Percentiles rank a stretch among this genome's conserved stretches.
These are phyloP conservation scores for Amphimedon queenslandica DNA, from an alignment of 37 sponge, comb jelly and placozoan species.

Conservation along the genomic window DNA sequence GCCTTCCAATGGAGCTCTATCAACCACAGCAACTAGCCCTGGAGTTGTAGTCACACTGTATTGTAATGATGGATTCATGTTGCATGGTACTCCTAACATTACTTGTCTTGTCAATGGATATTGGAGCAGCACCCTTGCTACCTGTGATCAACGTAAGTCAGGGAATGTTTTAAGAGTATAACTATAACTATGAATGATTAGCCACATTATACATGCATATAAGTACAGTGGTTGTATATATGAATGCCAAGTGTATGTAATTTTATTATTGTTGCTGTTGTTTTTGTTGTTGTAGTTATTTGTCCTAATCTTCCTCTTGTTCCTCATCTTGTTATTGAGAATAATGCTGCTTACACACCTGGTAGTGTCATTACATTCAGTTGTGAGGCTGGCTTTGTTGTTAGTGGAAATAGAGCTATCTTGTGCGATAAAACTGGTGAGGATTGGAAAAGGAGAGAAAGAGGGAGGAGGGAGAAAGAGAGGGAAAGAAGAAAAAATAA, in stretches of 20 bases:
- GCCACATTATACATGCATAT: no score
- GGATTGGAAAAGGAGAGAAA: no score
- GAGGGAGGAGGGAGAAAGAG: no score
- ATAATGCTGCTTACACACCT: neutral
- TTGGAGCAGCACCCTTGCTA: slow-evolving; percentile 14
- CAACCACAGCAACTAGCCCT: neutral
- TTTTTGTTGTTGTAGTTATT: neutral
- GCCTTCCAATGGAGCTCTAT: neutral
- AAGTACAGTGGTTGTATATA: no score
- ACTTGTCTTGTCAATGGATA: slow-evolving; percentile 9
- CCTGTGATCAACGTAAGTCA: slow-evolving; percentile 2
- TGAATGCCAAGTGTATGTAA: no score
- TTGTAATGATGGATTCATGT: slow-evolving; percentile 11
- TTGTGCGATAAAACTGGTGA: neutral
- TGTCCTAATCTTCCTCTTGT: neutral
- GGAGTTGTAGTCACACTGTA: slow-evolving; percentile 10
- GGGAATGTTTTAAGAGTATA: no score
- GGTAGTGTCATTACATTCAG: neutral
- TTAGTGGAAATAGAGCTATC: neutral
- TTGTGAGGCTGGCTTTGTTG: neutral
- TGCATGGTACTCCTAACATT: neutral
- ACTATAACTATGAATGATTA: no score
- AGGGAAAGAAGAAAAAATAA: no score
- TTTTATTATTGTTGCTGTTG: no score
- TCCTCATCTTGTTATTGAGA: neutral